phyloP scores from a whole-genome alignment of 2,113 vertebrate genomes.

The Zosterops borbonicus region DNA sequence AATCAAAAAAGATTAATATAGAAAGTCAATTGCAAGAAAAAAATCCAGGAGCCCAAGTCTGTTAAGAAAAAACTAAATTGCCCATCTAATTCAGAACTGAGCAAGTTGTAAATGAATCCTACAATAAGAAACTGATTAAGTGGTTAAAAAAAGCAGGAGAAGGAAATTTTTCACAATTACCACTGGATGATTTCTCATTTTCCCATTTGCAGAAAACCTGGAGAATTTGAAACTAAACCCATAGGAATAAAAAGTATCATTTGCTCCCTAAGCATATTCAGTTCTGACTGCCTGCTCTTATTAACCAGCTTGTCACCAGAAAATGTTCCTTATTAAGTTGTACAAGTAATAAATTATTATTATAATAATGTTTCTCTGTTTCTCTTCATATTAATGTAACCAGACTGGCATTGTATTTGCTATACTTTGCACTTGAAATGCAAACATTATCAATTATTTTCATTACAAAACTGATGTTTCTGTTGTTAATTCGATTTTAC shows the following conservation, averaged over 20 bases:
- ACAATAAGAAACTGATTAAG: background rate
- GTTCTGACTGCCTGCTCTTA: slow-evolving; percentile 44
- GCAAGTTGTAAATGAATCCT: background rate
- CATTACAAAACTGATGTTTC: background rate
- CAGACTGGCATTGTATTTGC: background rate
- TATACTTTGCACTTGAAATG: background rate
- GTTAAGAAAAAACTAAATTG: background rate
- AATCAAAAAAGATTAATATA: background rate
- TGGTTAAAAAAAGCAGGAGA: background rate
- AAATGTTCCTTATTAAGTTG: slow-evolving; percentile 45
- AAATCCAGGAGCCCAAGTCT: background rate
- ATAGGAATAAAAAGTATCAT: slow-evolving; percentile 16
- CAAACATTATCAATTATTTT: background rate
- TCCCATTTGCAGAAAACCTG: background rate
- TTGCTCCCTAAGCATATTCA: background rate
- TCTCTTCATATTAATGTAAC: background rate
- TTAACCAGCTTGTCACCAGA: slow-evolving; percentile 43
- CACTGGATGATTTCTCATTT: background rate
- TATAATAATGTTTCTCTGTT: slow-evolving; percentile 3
- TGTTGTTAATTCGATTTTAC: background rate
- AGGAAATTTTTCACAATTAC: background rate
- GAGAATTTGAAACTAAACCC: slow-evolving; percentile 19
- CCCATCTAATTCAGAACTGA: background rate
- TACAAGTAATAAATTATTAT: slow-evolving; percentile 44
- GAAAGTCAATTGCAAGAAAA: background rate